Evolutionary conservation across 2,888 invertebrate genomes (phyloP), one percentile per base, ranked within the genome.

Genomic region (Andrena flavipes): DNA sequence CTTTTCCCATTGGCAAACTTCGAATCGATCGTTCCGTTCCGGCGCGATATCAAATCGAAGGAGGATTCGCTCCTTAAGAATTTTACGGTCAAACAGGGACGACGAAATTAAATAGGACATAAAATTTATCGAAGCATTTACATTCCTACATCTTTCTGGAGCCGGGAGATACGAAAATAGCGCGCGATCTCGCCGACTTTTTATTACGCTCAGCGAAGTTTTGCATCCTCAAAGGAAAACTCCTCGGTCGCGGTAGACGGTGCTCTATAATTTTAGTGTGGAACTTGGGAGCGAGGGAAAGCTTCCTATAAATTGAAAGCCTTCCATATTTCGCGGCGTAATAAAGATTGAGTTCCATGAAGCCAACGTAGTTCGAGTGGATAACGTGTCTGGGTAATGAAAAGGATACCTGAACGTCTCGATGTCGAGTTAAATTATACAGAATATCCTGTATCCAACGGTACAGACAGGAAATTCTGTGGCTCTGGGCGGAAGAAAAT

Each of bases 181-280:
- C 30, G 59, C 65, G 51, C 67, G 74, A 49, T 33, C n/a, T 29
- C 48, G 4, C 42, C 20, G 79, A 82, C 67, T 83, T 87, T 85
- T 87, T 85, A 85, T 87, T 87, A 76, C 78, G 60, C 68, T 26
- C 84, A n/a, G 67, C 0, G 56, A 80, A 87, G 79, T 83, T 87
- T 68, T 49, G 26, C 48, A 64, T 74, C 75, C 23, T 76, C 75
- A 76, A 77, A 83, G 73, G 81, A 42, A 76, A 64, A 74, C 75
- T 56, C 62, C 51, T 48, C 71, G 68, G 59, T 48, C 10, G 54
- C 73, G 60, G 49, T 49, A 29, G 54, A 68, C 49, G 62, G 65
- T 48, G 70, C 79, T 81, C 75, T 83, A 71, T 83, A 87, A 85
- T 87, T 85, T 69, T 65, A 30, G 59, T 29, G 29, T 71, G 23